These are phyloP conservation scores for Myotis planiceps DNA, from an alignment of 2,797 vertebrate genomes.

Conservation along the genomic window DNA sequence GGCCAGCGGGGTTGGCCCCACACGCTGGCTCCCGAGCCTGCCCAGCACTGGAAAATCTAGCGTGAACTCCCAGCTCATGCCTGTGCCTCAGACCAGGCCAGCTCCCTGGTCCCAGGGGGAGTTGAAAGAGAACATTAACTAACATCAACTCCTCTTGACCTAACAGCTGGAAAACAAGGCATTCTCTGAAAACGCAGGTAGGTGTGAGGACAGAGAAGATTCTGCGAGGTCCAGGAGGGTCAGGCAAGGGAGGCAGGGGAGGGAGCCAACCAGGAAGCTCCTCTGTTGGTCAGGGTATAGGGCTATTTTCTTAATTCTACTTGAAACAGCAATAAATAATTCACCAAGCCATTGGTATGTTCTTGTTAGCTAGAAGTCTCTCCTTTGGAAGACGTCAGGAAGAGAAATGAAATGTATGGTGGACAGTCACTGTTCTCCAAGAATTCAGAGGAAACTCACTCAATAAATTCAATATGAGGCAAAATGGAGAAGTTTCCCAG, in stretches of 20 bases:
- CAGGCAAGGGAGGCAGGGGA: not conserved
- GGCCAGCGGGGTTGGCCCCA: slow-evolving; percentile 54
- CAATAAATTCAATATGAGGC: not conserved
- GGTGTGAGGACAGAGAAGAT: not conserved
- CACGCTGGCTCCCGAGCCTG: not conserved
- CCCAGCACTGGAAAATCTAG: not conserved
- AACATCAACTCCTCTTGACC: not conserved
- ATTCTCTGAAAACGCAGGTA: not conserved
- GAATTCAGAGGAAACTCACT: not conserved
- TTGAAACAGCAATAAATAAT: not conserved
- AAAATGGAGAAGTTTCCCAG: not conserved
- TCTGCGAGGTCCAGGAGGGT: not conserved
- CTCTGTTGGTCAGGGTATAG: not conserved
- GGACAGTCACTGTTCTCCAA: not conserved
- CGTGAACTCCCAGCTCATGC: not conserved
- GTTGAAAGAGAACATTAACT: not conserved
- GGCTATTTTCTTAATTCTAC: not conserved
- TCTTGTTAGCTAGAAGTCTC: not conserved
- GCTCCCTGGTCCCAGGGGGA: not conserved
- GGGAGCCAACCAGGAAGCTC: not conserved
- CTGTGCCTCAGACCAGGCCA: not conserved
- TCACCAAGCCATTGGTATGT: not conserved
- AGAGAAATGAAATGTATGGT: not conserved
- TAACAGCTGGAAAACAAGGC: not conserved
- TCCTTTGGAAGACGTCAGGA: not conserved